phyloP scores from a whole-genome alignment of 2,888 invertebrate species.

The Fragum whitleyi region DNA sequence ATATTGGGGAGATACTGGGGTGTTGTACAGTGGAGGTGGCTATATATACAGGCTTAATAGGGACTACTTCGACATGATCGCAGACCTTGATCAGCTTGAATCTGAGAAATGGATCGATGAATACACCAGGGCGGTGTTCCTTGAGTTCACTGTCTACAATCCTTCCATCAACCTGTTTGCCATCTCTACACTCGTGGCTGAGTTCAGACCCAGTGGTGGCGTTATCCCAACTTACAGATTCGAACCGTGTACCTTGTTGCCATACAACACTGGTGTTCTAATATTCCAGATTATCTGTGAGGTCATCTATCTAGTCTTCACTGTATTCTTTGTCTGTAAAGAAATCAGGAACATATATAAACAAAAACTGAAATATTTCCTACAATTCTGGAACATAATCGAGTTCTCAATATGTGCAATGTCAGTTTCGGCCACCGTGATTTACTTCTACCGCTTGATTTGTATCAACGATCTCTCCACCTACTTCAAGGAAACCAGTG shows the following conservation, averaged over 20 bases:
- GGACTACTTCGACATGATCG: constrained; percentile 74
- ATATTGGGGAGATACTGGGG: constrained; percentile 84
- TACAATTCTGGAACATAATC: constrained; percentile 81
- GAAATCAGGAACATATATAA: constrained; percentile 81
- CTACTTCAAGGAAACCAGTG: constrained; percentile 84
- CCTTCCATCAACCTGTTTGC: constrained; percentile 83
- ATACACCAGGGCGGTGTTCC: constrained; percentile 86
- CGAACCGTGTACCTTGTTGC: constrained; percentile 83
- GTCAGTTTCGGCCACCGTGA: constrained; percentile 80
- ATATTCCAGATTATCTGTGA: constrained; percentile 82
- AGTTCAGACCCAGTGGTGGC: constrained; percentile 82
- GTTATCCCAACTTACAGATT: constrained; percentile 81
- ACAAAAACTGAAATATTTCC: constrained; percentile 81
- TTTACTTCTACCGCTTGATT: constrained; percentile 82
- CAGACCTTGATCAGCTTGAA: constrained; percentile 82
- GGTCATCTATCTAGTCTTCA: constrained; percentile 78
- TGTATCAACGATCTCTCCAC: constrained; percentile 83
- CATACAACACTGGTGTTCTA: constrained; percentile 78
- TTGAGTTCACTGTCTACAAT: constrained; percentile 87
- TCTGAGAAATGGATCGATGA: constrained; percentile 86
- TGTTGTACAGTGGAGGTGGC: constrained; percentile 86
- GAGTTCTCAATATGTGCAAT: constrained; percentile 81
- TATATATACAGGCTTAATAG: constrained; percentile 85
- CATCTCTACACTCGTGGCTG: constrained; percentile 81
- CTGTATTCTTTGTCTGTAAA: constrained; percentile 83